These are phyloP conservation scores for Butorides virescens DNA, from an alignment of 2,113 vertebrate species.

Conservation along the genomic window DNA sequence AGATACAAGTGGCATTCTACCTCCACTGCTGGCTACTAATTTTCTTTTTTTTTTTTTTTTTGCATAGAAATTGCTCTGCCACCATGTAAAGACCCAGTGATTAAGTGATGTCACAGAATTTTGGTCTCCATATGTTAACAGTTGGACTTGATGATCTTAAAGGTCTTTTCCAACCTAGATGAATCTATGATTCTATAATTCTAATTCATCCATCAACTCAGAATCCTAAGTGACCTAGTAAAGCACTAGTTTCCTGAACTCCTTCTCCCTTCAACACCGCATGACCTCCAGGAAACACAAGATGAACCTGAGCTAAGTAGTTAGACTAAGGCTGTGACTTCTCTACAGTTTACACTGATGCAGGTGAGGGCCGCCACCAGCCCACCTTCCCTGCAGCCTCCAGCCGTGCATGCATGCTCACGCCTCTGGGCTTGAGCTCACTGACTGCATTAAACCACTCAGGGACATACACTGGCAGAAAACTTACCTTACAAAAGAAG, in stretches of 20 bases:
- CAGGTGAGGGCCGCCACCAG: background rate
- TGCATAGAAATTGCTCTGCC: background rate
- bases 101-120: background rate
- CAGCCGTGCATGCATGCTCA: fast-evolving
- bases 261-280: background rate
- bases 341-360: fast-evolving
- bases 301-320: background rate
- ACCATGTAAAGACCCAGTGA: background rate
- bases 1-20: background rate
- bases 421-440: fast-evolving
- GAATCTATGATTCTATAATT: no score
- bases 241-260: background rate
- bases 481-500: background rate
- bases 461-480: background rate
- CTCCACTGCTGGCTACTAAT: background rate
- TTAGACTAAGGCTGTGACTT: background rate
- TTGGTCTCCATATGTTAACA: no score
- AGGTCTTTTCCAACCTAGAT: no score
- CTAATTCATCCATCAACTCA: background rate
- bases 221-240: background rate
- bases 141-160: no score
- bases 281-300: background rate
- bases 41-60: background rate
- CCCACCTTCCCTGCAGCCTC: background rate
- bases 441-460: background rate